A percentile compares a stretch with the other conserved stretches of the same genome.
These are phyloP conservation scores for Nanorana parkeri DNA, from an alignment of 2,113 vertebrate species.

Conservation along the genomic window DNA sequence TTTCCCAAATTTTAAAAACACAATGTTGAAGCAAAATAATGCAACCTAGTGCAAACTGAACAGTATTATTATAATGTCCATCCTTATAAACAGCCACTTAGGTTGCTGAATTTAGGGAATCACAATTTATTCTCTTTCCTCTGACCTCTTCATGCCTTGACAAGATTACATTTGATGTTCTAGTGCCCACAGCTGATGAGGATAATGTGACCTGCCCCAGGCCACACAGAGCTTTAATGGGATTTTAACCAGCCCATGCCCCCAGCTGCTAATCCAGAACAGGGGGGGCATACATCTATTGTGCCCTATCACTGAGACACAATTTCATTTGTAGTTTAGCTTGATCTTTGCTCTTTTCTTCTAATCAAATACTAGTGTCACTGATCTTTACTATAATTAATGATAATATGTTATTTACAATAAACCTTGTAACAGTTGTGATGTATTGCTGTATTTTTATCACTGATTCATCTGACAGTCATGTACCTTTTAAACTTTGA, in stretches of 20 bases:
- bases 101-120: not conserved
- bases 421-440: too few species aligned
- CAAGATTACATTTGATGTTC: slow-evolving; percentile 39
- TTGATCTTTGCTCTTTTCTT: slow-evolving; percentile 31
- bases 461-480: too few species aligned
- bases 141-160: slow-evolving; percentile 29
- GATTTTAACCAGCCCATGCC: slow-evolving; percentile 40
- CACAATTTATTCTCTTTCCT: slow-evolving; percentile 19
- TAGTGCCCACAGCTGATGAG: slow-evolving; percentile 17
- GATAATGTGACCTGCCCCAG: slow-evolving; percentile 40
- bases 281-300: slow-evolving; percentile 17
- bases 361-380: slow-evolving; percentile 13
- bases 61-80: too few species aligned
- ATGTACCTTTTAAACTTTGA: too few species aligned
- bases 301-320: slow-evolving; percentile 36
- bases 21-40: too few species aligned
- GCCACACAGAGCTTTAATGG: slow-evolving; percentile 25
- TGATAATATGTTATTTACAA: not conserved
- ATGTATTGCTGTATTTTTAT: too few species aligned
- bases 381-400: slow-evolving; percentile 13
- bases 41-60: too few species aligned
- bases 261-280: slow-evolving; percentile 27
- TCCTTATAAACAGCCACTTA: too few species aligned
- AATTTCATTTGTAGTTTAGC: slow-evolving; percentile 36
- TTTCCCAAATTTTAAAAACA: too few species aligned